Conservation (phyloP, 2,797 vertebrate species). For the Myotis daubentonii region DNA sequence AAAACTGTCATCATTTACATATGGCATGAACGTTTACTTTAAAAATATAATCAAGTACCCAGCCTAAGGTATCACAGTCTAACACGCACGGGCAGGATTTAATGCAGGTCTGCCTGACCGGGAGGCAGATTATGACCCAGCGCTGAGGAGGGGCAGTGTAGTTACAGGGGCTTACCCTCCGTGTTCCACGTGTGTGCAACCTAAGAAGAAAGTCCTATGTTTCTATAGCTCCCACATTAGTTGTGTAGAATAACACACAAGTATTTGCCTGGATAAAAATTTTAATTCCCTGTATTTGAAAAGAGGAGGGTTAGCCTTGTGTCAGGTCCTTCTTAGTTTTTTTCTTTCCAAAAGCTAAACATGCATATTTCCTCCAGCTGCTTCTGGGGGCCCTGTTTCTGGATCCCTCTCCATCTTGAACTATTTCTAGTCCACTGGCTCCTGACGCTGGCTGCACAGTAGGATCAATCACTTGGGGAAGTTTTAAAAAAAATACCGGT, state of each 20-base stretch:
- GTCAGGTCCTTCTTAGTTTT: not conserved
- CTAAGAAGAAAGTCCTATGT: not conserved
- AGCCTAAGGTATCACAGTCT: not conserved
- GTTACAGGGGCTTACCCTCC: not conserved
- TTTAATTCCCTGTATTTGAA: not conserved
- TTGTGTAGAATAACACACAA: not conserved
- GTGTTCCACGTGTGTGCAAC: accelerated
- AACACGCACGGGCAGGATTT: accelerated
- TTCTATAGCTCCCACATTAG: not conserved
- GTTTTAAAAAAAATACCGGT: not conserved
- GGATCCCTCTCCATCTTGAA: not conserved
- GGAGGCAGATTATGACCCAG: not conserved
- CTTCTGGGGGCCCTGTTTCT: not conserved
- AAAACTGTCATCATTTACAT: too few species aligned
- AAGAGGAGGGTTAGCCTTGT: not conserved
- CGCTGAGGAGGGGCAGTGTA: accelerated
- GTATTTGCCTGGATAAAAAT: not conserved
- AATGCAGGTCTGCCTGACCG: too few species aligned
- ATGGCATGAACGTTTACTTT: too few species aligned
- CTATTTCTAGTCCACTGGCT: not conserved
- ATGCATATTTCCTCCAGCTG: not conserved
- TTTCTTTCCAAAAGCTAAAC: slow-evolving; percentile 8
- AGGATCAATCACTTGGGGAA: not conserved
- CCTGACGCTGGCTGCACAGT: not conserved
- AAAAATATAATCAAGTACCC: not conserved